Conservation (phyloP, 2,888 invertebrate species). For the Anaspis maculata region DNA sequence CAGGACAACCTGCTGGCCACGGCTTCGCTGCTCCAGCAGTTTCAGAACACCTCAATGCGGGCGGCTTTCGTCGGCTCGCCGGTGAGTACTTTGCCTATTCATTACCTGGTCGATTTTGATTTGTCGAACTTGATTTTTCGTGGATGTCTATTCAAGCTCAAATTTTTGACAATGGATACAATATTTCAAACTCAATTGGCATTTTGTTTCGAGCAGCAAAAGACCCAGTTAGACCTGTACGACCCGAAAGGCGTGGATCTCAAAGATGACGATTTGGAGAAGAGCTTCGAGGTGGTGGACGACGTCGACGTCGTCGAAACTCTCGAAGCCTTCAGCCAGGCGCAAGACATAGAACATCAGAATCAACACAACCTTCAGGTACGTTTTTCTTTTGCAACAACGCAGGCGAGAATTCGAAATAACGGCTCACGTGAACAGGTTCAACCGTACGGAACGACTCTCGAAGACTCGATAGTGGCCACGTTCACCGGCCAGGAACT, state of each 20-base stretch:
- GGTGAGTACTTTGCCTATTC: constrained; percentile 23
- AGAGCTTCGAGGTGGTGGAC: constrained; percentile 32
- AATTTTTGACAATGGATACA: too few relatives aligned
- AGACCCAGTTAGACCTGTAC: constrained; percentile 34
- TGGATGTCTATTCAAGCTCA: constrained; percentile 9
- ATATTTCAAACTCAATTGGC: too few relatives aligned
- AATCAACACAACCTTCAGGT: too few relatives aligned
- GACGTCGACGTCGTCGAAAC: constrained; percentile 40
- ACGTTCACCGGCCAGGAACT: constrained; percentile 36
- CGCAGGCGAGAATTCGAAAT: too few relatives aligned
- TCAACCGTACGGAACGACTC: too few relatives aligned
- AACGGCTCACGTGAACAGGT: too few relatives aligned
- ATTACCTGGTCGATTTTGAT: neutral
- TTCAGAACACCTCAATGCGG: constrained; percentile 34
- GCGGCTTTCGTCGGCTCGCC: constrained; percentile 36
- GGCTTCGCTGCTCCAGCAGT: constrained; percentile 38
- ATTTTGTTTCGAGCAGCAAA: constrained; percentile 28
- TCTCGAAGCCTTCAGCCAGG: constrained; percentile 46
- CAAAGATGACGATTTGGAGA: constrained; percentile 28
- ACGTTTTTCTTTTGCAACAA: too few relatives aligned
- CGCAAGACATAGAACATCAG: too few relatives aligned
- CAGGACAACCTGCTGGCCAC: constrained; percentile 36
- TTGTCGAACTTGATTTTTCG: constrained; percentile 20
- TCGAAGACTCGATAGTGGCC: constrained; percentile 41
- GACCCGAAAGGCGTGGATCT: constrained; percentile 31